phyloP scores from a whole-genome alignment of 2,888 invertebrate genomes.

The Caradrina kadenii region DNA sequence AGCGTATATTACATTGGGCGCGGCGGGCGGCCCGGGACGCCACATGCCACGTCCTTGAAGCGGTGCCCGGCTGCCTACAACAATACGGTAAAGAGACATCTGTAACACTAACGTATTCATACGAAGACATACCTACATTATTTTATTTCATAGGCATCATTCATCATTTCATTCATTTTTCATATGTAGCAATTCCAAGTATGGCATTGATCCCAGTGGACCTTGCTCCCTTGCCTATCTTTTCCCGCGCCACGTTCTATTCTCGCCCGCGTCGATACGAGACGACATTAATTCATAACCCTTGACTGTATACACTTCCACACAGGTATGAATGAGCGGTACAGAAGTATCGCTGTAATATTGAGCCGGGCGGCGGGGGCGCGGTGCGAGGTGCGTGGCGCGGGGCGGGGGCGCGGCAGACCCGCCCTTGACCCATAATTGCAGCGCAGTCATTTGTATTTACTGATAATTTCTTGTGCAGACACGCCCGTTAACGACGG shows the following conservation, averaged over 20 bases:
- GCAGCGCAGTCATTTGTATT: constrained; percentile 42
- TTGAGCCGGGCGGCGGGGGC: constrained; percentile 34
- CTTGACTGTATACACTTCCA: constrained; percentile 17
- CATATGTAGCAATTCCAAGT: background rate
- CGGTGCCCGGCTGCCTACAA: constrained; percentile 18
- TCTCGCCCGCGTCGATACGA: constrained; percentile 14
- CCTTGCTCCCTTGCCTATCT: constrained; percentile 20
- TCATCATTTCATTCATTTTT: background rate
- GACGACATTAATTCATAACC: constrained; percentile 31
- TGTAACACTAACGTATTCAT: constrained; percentile 2
- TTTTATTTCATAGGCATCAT: background rate
- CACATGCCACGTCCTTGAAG: constrained; percentile 27
- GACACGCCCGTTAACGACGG: constrained; percentile 15
- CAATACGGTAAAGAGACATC: background rate
- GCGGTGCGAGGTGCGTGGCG: background rate
- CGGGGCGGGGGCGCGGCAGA: constrained; percentile 10
- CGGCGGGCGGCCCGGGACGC: constrained; percentile 8
- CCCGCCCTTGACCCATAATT: constrained; percentile 55
- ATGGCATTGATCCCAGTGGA: background rate
- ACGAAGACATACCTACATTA: background rate
- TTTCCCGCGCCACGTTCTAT: background rate
- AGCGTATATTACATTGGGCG: background rate
- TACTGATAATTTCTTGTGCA: constrained; percentile 21
- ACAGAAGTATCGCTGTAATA: constrained; percentile 40
- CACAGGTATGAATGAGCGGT: constrained; percentile 52